A percentile compares a stretch with the other conserved stretches of the same genome.
Conservation (phyloP, 2,797 vertebrate genomes). For the Sylvia borin region DNA sequence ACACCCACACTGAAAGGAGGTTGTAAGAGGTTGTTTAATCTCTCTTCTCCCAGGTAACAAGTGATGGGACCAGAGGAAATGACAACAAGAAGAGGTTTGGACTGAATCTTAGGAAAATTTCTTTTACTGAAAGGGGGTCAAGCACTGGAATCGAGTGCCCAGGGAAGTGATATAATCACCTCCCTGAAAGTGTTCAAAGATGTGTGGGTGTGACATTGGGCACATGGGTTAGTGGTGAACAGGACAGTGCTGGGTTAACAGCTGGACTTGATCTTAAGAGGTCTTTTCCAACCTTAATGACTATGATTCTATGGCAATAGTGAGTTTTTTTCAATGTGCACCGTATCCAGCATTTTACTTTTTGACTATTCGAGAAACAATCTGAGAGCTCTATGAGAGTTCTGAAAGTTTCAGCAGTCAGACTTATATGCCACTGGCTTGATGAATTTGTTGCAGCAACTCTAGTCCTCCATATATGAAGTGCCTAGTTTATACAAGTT, state of each 20-base stretch:
- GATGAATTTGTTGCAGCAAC: background rate
- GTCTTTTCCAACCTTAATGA: background rate
- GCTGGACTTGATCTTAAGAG: background rate
- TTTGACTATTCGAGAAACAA: background rate
- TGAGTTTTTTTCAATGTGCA: background rate
- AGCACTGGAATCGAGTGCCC: background rate
- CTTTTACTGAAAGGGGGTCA: background rate
- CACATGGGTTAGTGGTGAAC: background rate
- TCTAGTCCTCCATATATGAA: background rate
- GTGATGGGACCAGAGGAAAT: background rate
- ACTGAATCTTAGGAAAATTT: background rate
- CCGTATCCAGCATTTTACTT: background rate
- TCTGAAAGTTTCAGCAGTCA: background rate
- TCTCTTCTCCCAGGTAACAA: background rate
- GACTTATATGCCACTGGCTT: background rate
- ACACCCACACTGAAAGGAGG: background rate
- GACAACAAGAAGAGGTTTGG: background rate
- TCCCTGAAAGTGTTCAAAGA: background rate
- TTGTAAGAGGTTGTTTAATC: background rate
- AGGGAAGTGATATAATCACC: background rate
- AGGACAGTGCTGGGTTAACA: background rate
- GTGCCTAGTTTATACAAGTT: accelerated
- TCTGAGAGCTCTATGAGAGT: background rate
- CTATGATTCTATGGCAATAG: background rate
- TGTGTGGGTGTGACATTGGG: background rate